Evolutionary conservation across 2,888 invertebrate genomes (phyloP), one percentile per base, ranked within the genome.

Genomic region (Steinernema carpocapsae): DNA sequence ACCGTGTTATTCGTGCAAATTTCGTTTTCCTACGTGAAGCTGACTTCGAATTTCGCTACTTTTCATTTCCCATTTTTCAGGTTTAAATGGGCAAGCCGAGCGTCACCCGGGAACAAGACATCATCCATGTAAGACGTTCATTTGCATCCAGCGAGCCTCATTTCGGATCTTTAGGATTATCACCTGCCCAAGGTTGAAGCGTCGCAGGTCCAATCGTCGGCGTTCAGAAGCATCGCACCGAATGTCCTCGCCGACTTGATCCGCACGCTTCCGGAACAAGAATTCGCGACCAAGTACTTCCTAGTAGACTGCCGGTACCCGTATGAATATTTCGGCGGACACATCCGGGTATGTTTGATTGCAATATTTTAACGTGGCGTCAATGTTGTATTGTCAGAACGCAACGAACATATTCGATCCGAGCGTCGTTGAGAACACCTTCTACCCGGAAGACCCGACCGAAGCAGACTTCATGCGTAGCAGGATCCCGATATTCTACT

Each of bases 401-500:
- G 64, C 64, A 4, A 10, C 12, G 17, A 64, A 64, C 32, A 26
- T 29, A 1, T 64, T 17, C 64, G 64, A 64, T 32, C 64, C 64
- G 3, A 26, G 17, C 12, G 3, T 14, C 12, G 70, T 82, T 22
- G 46, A 70, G 14, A 19, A 51, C n/a, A 42, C 75, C 2, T 82
- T 82, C 70, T 82, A 76, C 73, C 78, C 81, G 51, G 17, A 37
- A 26, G 70, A 76, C 37, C 75, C 76, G 29, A 64, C 45, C 17
- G 43, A 71, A 12, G 75, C 26, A 1, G 51, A 26, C 1, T 52
- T 71, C 26, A 72, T 76, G 42, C 70, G 72, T 24, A 45, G 51
- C 37, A 10, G 22, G 78, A 92, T 96, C 70, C 89, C 97, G 51
- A 92, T 97, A 59, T 96, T 97, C 89, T 97, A 97, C 88, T 97